Evolutionary conservation across 1,140 invertebrate species (phyloP), one percentile per base, ranked within the genome.

Genomic region (Homarus americanus): DNA sequence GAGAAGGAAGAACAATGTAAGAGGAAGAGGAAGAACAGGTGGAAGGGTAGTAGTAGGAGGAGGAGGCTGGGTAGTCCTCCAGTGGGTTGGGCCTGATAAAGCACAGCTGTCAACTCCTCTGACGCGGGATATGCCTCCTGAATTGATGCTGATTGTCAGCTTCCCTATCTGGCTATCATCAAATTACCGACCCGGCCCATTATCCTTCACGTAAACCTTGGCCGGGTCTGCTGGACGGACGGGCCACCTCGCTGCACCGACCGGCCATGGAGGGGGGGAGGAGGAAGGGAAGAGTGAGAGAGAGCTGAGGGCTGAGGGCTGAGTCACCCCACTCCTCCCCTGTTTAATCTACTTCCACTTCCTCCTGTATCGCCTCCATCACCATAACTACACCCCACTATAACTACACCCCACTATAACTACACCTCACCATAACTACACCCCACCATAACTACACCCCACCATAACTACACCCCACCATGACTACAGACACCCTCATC

Each of bases 131-230:
- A 63, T 87, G 84, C 84, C 73, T 87, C 84, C 72, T 58, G 72
- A 87, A 87, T 78, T 87, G 84, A 87, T 87, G 72, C 75, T 63
- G 72, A 75, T 78, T 78, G 84, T 78, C 84, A 87, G 84, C 28
- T 44, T 87, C 84, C 72, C 49, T 87, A 87, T 87, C 84, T 58
- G 44, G 84, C 72, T 78, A 87, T 78, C 84, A 87, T 78, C 72
- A 87, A 87, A 75, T 87, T 87, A 87, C 72, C 72, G 72, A 78
- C 84, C 66, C 38, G 40, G 49, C 34, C 84, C 73, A 63, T 87
- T 78, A 87, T 58, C 84, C 69, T 36, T 63, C 72, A 38, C 73
- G 49, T 38, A 87, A 53, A 85, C 58, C 58, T n/a, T 7, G 38
- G 15, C 28, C 15, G 34, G 24, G 44, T 0, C 9, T 2, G 44